Evolutionary conservation across 2,113 vertebrate species (phyloP), one percentile per base, ranked within the genome.

Genomic region (Leptocoma aspasia): DNA sequence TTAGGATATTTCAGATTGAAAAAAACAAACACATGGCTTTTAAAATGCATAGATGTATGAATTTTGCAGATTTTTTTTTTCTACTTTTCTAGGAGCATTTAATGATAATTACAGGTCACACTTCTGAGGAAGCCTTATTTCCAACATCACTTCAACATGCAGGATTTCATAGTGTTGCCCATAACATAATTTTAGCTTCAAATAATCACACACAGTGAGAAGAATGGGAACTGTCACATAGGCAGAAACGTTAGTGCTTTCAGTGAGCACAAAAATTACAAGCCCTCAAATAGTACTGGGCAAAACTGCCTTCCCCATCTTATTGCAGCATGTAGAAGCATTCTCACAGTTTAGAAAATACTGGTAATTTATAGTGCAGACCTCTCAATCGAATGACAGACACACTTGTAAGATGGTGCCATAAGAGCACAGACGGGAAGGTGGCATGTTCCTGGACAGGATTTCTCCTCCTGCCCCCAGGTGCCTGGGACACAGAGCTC

Each of bases 401-500:
- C 16, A 14, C 0, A 0, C 3, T 3, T 2, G 30, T 52, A 71
- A 81, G 35, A 7, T 7, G 39, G 35, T 23, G 17, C 33, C 21
- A 3, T 15, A 59, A 37, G 44, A 79, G 87, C 70, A 79, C 53
- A 76, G 73, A 60, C 0, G 0, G 42, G 52, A 72, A 70, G 19
- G 31, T 56, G 37, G 15, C n/a, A 30, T 21, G 53, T 20, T 85
- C 53, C 66, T 49, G 57, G 60, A 33, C 39, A 86, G 64, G 81
- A 70, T n/a, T 63, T 47, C 59, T 76, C 44, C 56, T 75, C 14
- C 33, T 61, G 68, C 31, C n/a, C n/a, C 14, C 71, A n/a, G 44
- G 54, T 27, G n/a, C 37, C 42, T 12, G 11, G 4, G 4, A 22
- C 49, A 63, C 26, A 49, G 53, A 0, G 0, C 79, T 56, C 79